These are phyloP conservation scores for Equus przewalskii DNA, from an alignment of 2,113 vertebrate species.

Conservation along the genomic window DNA sequence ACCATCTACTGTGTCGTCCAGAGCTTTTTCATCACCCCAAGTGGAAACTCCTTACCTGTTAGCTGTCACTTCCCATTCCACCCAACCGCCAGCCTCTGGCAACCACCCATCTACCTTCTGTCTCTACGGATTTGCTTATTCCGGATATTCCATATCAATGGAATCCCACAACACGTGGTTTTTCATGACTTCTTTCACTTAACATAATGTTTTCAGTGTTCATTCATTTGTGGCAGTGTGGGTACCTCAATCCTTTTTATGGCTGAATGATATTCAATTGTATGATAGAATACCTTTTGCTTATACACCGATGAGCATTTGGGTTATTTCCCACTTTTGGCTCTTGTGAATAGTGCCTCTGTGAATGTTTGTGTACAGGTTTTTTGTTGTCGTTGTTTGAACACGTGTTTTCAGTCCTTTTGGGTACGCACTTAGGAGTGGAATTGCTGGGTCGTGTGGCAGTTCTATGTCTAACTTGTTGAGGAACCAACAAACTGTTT, in stretches of 20 bases:
- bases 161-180: background rate
- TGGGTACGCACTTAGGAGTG: background rate
- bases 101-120: background rate
- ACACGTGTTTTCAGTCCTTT: background rate
- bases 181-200: background rate
- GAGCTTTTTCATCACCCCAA: background rate
- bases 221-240: background rate
- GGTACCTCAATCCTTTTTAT: background rate
- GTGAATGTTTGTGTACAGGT: background rate
- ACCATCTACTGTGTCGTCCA: background rate
- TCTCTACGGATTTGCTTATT: background rate
- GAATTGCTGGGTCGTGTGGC: background rate
- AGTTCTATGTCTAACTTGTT: background rate
- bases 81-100: fast-evolving
- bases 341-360: background rate
- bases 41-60: background rate
- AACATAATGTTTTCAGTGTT: background rate
- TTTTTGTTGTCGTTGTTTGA: background rate
- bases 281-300: too few species aligned
- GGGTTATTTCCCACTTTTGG: background rate
- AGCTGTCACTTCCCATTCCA: background rate
- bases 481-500: background rate
- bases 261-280: background rate
- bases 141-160: background rate
- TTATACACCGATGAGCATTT: background rate